Evolutionary conservation across 2,888 invertebrate species (phyloP).

Genomic region (Keiferia lycopersicella): DNA sequence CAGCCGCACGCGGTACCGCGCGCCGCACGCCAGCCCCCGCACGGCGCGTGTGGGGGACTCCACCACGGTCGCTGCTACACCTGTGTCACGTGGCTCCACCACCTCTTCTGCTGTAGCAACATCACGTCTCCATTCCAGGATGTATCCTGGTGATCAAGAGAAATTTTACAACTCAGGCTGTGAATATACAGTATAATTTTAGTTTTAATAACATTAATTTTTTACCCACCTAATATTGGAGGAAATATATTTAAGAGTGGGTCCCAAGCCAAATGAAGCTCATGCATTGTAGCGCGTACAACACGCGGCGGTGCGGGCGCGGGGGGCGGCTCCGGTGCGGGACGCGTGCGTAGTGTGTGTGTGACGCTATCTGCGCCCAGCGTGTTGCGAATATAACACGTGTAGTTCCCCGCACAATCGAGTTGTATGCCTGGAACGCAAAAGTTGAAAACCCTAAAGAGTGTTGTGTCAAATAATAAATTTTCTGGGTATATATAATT

Average conservation of each 20-base stretch:
- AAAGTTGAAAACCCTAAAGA: background rate
- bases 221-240: slow-evolving; percentile 7
- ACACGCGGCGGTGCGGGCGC: slow-evolving; percentile 84
- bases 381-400: slow-evolving; percentile 88
- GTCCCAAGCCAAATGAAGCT: slow-evolving; percentile 83
- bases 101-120: slow-evolving; percentile 10
- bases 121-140: slow-evolving; percentile 58
- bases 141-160: slow-evolving; percentile 45
- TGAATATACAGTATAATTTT: no score
- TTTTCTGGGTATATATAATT: background rate
- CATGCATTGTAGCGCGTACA: slow-evolving; percentile 74
- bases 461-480: background rate
- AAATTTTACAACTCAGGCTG: no score
- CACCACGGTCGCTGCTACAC: slow-evolving; percentile 38
- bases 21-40: slow-evolving; percentile 86
- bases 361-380: slow-evolving; percentile 89
- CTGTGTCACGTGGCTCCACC: slow-evolving; percentile 17
- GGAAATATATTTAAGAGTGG: slow-evolving; percentile 52
- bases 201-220: background rate
- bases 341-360: slow-evolving; percentile 79
- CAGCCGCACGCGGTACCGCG: slow-evolving; percentile 84
- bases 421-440: slow-evolving; percentile 80
- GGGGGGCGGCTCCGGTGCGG: slow-evolving; percentile 84
- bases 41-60: slow-evolving; percentile 72
- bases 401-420: slow-evolving; percentile 86